phyloP scores from a whole-genome alignment of 2,888 invertebrate genomes.

The Brachylomia viminalis region DNA sequence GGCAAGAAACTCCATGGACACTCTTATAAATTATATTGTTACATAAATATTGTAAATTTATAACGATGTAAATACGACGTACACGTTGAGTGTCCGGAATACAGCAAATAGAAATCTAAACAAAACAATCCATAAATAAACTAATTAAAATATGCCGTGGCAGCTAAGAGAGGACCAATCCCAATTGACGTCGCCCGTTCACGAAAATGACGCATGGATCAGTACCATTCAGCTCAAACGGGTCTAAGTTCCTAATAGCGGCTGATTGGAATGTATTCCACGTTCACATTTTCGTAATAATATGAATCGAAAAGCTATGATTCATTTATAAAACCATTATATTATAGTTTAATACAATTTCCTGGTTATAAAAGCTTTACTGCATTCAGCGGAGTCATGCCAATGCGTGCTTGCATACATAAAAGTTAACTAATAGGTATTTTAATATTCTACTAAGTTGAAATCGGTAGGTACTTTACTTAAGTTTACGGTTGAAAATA shows the following conservation, averaged over 20 bases:
- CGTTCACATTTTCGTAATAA: not conserved
- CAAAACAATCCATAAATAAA: too few species aligned
- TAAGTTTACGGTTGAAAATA: slow-evolving; percentile 16
- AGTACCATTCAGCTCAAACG: too few species aligned
- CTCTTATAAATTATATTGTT: too few species aligned
- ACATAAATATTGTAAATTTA: too few species aligned
- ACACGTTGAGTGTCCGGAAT: too few species aligned
- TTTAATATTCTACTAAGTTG: slow-evolving; percentile 23
- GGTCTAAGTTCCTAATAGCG: not conserved
- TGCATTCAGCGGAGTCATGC: slow-evolving; percentile 31
- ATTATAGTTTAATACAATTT: slow-evolving; percentile 38
- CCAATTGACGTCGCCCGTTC: too few species aligned
- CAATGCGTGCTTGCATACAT: slow-evolving; percentile 41
- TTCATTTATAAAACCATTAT: slow-evolving; percentile 13
- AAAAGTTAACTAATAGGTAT: slow-evolving; percentile 25
- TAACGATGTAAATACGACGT: too few species aligned
- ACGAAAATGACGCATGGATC: too few species aligned
- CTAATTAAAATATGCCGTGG: too few species aligned
- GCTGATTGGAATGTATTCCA: not conserved
- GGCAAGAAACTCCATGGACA: too few species aligned
- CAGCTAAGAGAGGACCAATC: too few species aligned
- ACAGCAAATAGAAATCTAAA: too few species aligned
- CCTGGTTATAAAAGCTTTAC: slow-evolving; percentile 50
- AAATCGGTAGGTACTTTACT: slow-evolving; percentile 15
- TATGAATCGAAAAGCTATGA: not conserved